A percentile compares a stretch with the other conserved stretches of the same genome.
Conservation (phyloP, 2,888 invertebrate species). For the Mimas tiliae region DNA sequence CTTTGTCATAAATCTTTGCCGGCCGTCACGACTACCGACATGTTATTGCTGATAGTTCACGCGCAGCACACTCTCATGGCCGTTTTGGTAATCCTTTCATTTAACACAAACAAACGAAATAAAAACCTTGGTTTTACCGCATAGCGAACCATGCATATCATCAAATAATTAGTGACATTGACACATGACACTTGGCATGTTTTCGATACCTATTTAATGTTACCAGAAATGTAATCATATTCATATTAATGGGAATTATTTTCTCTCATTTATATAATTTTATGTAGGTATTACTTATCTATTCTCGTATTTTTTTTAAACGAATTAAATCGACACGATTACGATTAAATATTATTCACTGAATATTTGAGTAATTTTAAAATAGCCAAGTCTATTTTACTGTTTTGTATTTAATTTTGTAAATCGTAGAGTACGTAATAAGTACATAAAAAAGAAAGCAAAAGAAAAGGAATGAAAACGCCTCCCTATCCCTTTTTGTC, state of each 20-base stretch:
- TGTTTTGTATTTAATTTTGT: too few relatives aligned
- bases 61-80: neutral
- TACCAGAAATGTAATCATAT: neutral
- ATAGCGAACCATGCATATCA: conserved; percentile 35
- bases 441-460: neutral
- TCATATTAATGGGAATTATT: too few relatives aligned
- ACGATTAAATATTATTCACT: too few relatives aligned
- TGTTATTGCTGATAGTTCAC: conserved; percentile 34
- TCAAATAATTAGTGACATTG: conserved; percentile 20
- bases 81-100: conserved; percentile 33
- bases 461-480: neutral
- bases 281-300: too few relatives aligned
- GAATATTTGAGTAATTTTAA: too few relatives aligned
- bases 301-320: too few relatives aligned
- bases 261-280: too few relatives aligned
- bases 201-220: conserved; percentile 20
- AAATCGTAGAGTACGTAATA: neutral
- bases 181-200: conserved; percentile 33
- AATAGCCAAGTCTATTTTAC: too few relatives aligned
- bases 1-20: conserved; percentile 49
- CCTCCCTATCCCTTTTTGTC: neutral
- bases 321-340: too few relatives aligned
- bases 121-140: conserved; percentile 43
- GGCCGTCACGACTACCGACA: conserved; percentile 50
- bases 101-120: conserved; percentile 44